These are phyloP conservation scores for Brachylomia viminalis DNA, from an alignment of 2,888 invertebrate species.

Conservation along the genomic window DNA sequence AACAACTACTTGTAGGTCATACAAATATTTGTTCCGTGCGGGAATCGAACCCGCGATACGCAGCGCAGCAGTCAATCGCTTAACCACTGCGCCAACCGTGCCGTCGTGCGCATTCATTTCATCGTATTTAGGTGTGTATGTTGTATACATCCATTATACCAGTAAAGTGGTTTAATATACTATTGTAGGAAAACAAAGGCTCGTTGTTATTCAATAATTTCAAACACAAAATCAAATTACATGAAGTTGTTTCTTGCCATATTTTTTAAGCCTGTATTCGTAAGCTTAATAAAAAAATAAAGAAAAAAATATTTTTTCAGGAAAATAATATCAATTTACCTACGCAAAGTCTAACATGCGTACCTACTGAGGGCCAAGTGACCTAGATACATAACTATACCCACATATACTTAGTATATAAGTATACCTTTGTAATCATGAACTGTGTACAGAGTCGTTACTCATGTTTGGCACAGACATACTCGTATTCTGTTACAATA, in stretches of 20 bases:
- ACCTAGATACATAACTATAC: too few relatives aligned
- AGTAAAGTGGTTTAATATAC: not conserved
- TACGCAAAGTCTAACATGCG: too few relatives aligned
- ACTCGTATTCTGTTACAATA: constrained; percentile 40
- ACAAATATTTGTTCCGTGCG: too few relatives aligned
- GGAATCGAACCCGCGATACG: too few relatives aligned
- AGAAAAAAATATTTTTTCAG: not conserved
- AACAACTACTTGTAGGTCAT: too few relatives aligned
- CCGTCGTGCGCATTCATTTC: too few relatives aligned
- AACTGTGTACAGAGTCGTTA: constrained; percentile 17
- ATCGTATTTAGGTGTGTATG: too few relatives aligned
- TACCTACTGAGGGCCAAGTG: too few relatives aligned
- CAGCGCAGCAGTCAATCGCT: too few relatives aligned
- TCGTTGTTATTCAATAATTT: not conserved
- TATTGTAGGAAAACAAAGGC: not conserved
- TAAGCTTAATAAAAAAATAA: not conserved
- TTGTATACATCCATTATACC: not conserved
- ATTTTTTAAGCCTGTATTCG: not conserved
- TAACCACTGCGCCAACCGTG: too few relatives aligned
- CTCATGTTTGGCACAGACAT: constrained; percentile 8
- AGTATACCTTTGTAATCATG: not conserved
- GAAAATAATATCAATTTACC: not conserved
- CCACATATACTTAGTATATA: not conserved
- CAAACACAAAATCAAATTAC: not conserved
- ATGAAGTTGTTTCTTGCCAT: not conserved